Conservation (phyloP, 2,888 invertebrate genomes). For the Acleris literana region DNA sequence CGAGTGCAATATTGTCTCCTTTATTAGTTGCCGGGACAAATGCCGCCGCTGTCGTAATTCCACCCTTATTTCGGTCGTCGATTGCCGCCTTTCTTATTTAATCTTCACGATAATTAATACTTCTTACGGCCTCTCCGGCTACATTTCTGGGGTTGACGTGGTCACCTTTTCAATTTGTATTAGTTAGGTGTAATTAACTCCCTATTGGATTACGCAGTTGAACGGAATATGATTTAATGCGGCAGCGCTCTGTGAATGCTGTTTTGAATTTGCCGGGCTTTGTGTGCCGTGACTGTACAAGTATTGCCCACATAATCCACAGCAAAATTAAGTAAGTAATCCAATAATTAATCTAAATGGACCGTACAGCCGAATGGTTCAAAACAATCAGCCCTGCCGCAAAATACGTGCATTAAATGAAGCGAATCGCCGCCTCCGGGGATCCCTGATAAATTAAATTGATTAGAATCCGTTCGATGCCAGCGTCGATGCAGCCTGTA, state of each 20-base stretch:
- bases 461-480: constrained; percentile 82
- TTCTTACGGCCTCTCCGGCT: constrained; percentile 48
- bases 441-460: constrained; percentile 84
- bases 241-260: constrained; percentile 18
- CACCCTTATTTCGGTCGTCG: constrained; percentile 68
- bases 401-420: constrained; percentile 84
- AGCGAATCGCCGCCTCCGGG: constrained; percentile 82
- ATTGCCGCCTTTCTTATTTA: constrained; percentile 77
- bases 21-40: constrained; percentile 81
- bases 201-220: constrained; percentile 33
- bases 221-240: constrained; percentile 33
- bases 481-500: constrained; percentile 72
- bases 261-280: constrained; percentile 18
- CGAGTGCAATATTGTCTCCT: constrained; percentile 84
- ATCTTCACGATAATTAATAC: constrained; percentile 78
- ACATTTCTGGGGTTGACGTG: constrained; percentile 48
- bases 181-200: constrained; percentile 37
- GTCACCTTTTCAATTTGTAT: constrained; percentile 41
- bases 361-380: constrained; percentile 83
- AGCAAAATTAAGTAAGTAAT: constrained; percentile 82
- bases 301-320: constrained; percentile 67
- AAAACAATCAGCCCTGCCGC: constrained; percentile 83
- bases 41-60: constrained; percentile 73
- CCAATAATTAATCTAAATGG: constrained; percentile 84
- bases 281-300: constrained; percentile 37